phyloP scores from a whole-genome alignment of 2,797 vertebrate genomes.

The Potorous gilbertii region DNA sequence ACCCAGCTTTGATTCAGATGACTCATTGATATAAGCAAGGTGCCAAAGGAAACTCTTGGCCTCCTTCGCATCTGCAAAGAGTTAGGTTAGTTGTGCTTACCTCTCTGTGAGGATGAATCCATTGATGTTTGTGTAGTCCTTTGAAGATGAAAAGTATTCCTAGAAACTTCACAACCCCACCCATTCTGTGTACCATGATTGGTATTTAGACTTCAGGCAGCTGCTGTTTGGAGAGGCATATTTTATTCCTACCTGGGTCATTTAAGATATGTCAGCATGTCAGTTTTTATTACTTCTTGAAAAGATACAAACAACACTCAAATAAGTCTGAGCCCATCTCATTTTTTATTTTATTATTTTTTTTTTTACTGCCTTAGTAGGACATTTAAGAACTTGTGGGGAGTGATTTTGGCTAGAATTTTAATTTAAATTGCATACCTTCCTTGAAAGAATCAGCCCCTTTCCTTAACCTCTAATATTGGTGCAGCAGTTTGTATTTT shows the following conservation, averaged over 20 bases:
- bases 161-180: constrained; percentile 1
- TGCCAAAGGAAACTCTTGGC: background rate
- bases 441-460: background rate
- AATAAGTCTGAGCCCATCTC: background rate
- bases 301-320: background rate
- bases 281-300: background rate
- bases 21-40: background rate
- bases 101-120: background rate
- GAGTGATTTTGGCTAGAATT: background rate
- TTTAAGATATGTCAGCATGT: background rate
- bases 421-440: background rate
- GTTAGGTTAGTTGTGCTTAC: constrained; percentile 24
- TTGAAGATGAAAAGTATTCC: background rate
- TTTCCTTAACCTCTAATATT: background rate
- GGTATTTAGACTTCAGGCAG: background rate
- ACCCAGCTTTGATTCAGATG: constrained; percentile 15
- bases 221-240: background rate
- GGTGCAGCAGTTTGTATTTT: background rate
- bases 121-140: background rate
- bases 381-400: background rate
- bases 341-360: background rate
- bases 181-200: background rate
- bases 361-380: background rate
- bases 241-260: constrained; percentile 12
- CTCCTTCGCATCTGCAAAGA: background rate